Conservation (phyloP, 2,888 invertebrate species). For the Andrena minutula region DNA sequence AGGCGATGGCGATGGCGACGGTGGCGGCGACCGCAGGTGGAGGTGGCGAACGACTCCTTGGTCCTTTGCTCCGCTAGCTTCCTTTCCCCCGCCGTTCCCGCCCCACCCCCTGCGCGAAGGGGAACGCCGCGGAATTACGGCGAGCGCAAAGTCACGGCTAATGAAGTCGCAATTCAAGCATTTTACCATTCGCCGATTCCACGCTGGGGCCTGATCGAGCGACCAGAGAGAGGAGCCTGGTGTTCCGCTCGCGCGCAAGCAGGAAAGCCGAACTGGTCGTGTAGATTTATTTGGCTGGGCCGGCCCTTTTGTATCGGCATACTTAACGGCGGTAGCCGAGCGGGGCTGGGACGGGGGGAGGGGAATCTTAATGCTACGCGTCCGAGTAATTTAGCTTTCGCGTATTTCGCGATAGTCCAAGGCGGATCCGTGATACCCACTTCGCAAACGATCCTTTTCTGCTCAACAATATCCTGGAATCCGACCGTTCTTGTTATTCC, state of each 20-base stretch:
- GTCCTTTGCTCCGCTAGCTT: constrained; percentile 56
- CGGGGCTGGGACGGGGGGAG: neutral
- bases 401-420: constrained; percentile 38
- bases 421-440: constrained; percentile 24
- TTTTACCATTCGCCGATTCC: constrained; percentile 73
- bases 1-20: constrained; percentile 24
- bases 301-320: constrained; percentile 57
- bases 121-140: constrained; percentile 74
- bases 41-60: constrained; percentile 27
- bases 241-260: constrained; percentile 15
- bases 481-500: neutral
- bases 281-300: constrained; percentile 50
- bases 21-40: constrained; percentile 31
- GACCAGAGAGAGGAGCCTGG: neutral
- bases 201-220: constrained; percentile 51
- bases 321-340: constrained; percentile 42
- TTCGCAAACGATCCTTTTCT: neutral
- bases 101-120: constrained; percentile 5
- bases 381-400: constrained; percentile 49
- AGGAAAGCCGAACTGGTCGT: constrained; percentile 35
- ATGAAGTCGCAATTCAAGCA: constrained; percentile 79
- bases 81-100: neutral
- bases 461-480: constrained; percentile 14
- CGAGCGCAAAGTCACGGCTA: constrained; percentile 78
- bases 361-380: constrained; percentile 42